These are phyloP conservation scores for Phaonia tiefii DNA, from an alignment of 2,888 invertebrate genomes.

Conservation along the genomic window DNA sequence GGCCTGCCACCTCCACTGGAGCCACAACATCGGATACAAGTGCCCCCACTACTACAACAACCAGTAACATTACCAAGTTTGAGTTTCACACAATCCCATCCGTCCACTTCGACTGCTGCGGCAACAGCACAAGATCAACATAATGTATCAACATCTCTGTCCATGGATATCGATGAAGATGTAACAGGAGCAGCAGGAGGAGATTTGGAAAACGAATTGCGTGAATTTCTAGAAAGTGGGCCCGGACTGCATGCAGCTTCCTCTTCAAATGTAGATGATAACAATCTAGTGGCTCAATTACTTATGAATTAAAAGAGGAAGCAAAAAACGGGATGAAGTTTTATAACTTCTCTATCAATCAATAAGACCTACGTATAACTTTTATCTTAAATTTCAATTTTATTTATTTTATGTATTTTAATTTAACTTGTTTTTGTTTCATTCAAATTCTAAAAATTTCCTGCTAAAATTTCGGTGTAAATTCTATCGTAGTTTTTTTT, in stretches of 20 bases:
- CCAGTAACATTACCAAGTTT: slow-evolving; percentile 73
- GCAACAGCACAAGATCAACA: slow-evolving; percentile 37
- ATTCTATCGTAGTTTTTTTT: no score
- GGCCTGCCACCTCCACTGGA: slow-evolving; percentile 76
- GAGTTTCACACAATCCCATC: slow-evolving; percentile 34
- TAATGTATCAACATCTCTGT: slow-evolving; percentile 64
- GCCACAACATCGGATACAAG: slow-evolving; percentile 73
- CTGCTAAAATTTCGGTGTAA: not conserved
- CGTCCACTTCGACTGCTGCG: slow-evolving; percentile 29
- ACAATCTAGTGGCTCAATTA: slow-evolving; percentile 76
- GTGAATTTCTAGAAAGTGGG: slow-evolving; percentile 88
- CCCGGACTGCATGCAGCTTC: slow-evolving; percentile 80
- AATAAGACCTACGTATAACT: no score
- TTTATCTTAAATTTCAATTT: not conserved
- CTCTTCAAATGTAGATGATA: slow-evolving; percentile 77
- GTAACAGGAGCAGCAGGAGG: slow-evolving; percentile 72
- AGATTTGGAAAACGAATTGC: slow-evolving; percentile 86
- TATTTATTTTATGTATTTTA: not conserved
- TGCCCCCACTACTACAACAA: slow-evolving; percentile 78
- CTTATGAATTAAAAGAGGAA: slow-evolving; percentile 71
- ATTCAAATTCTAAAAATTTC: not conserved
- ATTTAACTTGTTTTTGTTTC: not conserved
- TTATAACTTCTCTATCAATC: no score
- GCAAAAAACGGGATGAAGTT: no score
- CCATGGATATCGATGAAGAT: slow-evolving; percentile 80